phyloP scores from a whole-genome alignment of 2,113 vertebrate species.

The Chamaetylas fuelleborni region DNA sequence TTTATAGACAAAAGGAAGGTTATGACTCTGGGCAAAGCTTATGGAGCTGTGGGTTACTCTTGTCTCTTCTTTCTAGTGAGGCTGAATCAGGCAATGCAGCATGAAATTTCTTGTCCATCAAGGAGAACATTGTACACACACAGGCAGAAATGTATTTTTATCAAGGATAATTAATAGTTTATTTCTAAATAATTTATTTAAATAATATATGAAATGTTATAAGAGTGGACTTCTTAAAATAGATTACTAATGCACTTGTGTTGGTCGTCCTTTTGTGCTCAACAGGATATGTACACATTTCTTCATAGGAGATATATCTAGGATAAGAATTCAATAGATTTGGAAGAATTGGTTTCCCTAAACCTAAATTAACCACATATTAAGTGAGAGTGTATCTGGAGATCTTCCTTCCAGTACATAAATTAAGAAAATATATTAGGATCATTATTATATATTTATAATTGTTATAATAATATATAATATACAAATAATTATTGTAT shows the following conservation, averaged over 20 bases:
- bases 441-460: not conserved
- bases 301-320: not conserved
- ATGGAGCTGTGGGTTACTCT: not conserved
- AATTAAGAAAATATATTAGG: not conserved
- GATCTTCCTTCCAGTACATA: not conserved
- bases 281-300: not conserved
- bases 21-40: not conserved
- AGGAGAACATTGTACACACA: not conserved
- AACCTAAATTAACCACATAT: not conserved
- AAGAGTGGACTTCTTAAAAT: not conserved
- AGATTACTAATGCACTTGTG: not conserved
- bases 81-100: fast-evolving
- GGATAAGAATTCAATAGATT: not conserved
- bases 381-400: not conserved
- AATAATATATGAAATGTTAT: not conserved
- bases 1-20: not conserved
- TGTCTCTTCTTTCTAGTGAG: not conserved
- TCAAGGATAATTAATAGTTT: not conserved
- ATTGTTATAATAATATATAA: no score
- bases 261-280: not conserved
- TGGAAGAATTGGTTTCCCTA: not conserved
- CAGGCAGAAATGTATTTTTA: not conserved
- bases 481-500: not conserved
- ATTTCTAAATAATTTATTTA: not conserved
- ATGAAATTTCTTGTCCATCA: not conserved